phyloP scores from a whole-genome alignment of 2,888 invertebrate species.

The Gymnosoma rotundatum region DNA sequence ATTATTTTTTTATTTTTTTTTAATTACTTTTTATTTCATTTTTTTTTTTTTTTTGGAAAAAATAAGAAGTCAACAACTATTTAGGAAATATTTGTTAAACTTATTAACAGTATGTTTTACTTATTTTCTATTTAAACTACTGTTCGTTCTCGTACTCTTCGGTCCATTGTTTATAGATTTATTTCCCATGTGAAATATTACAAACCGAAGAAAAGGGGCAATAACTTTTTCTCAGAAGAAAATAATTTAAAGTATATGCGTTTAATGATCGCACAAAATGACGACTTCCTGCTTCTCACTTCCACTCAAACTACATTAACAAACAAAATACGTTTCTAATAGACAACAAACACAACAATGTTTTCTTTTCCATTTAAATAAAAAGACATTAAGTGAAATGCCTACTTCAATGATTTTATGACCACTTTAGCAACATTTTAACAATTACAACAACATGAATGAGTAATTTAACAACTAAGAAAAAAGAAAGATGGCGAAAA shows the following conservation, averaged over 20 bases:
- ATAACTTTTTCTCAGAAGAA: no score
- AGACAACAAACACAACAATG: constrained; percentile 15
- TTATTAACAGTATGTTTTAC: no score
- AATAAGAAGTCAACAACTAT: no score
- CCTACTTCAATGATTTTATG: constrained; percentile 64
- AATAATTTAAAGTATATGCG: background rate
- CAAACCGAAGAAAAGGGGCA: no score
- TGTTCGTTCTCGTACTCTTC: no score
- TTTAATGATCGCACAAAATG: constrained; percentile 63
- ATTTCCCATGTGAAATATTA: no score
- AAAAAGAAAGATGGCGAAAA: constrained; percentile 19
- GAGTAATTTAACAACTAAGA: constrained; percentile 48
- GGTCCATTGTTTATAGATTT: no score
- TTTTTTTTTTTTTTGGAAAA: no score
- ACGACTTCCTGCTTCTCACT: constrained; percentile 32
- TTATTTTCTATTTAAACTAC: no score
- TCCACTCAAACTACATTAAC: background rate
- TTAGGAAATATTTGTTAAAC: no score
- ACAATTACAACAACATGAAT: constrained; percentile 66
- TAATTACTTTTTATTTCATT: no score
- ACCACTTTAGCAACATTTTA: constrained; percentile 66
- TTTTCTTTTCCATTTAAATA: constrained; percentile 15
- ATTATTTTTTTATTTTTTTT: no score
- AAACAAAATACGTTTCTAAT: constrained; percentile 17
- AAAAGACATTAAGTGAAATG: constrained; percentile 39